Conservation (phyloP, 2,888 invertebrate genomes). For the Leptinotarsa haldemani region DNA sequence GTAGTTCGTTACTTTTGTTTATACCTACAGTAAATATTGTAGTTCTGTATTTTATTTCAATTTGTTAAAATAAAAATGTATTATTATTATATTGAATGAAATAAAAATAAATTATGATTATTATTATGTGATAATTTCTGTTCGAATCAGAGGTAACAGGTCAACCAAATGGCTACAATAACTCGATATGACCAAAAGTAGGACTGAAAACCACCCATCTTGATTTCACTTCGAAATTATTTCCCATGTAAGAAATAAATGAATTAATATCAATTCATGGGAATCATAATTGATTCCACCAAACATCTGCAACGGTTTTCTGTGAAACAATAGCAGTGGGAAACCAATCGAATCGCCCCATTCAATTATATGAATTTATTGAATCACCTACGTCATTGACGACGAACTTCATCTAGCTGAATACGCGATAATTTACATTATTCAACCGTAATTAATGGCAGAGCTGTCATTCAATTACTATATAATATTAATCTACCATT, state of each 20-base stretch:
- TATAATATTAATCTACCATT: constrained; percentile 33
- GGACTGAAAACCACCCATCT: no score
- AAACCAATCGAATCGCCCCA: neutral
- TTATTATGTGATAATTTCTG: no score
- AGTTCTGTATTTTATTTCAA: no score
- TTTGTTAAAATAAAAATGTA: no score
- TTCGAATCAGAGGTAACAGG: no score
- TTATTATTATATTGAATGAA: no score
- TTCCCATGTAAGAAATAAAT: neutral
- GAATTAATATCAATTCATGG: neutral
- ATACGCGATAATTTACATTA: constrained; percentile 41
- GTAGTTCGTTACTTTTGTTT: no score
- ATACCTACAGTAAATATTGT: no score
- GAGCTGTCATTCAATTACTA: constrained; percentile 33
- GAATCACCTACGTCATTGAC: constrained; percentile 43
- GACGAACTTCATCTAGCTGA: constrained; percentile 36
- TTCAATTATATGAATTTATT: constrained; percentile 46
- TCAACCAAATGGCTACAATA: no score
- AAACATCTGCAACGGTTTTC: constrained; percentile 1
- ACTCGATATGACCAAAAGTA: no score
- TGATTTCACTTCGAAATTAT: no score
- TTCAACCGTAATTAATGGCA: constrained; percentile 34
- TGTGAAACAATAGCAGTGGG: neutral
- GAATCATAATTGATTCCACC: neutral
- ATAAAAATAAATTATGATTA: no score